Percentiles rank a stretch among this genome's conserved stretches.
Conservation (phyloP, 1,140 invertebrate species). For the Phymastichus coffea region DNA sequence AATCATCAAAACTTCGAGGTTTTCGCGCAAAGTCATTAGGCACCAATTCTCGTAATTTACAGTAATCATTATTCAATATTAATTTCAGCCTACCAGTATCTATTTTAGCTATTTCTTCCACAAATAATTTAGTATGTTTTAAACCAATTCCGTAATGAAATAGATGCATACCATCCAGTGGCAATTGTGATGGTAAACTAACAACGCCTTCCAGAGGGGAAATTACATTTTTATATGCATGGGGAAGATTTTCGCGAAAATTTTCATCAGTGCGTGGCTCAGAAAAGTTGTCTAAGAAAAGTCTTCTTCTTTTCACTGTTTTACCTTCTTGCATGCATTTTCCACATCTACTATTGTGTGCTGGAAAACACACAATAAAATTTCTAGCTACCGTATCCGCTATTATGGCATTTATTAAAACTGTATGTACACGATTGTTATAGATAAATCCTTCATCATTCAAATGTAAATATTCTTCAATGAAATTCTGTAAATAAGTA, state of each 20-base stretch:
- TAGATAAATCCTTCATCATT: too few species aligned
- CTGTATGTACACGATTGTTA: too few species aligned
- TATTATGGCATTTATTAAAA: too few species aligned
- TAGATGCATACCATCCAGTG: background rate
- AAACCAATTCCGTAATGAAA: background rate
- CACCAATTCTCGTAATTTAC: constrained; percentile 6
- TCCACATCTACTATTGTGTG: too few species aligned
- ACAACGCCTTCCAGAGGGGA: background rate
- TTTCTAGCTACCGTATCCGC: too few species aligned
- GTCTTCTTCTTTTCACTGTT: background rate
- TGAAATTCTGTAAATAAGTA: too few species aligned
- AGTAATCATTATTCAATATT: too few species aligned
- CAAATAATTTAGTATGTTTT: background rate
- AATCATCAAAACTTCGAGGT: constrained; percentile 44
- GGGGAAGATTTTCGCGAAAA: background rate
- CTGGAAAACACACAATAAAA: too few species aligned
- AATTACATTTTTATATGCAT: background rate
- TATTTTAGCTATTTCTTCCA: background rate
- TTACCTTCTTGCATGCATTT: background rate
- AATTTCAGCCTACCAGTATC: background rate
- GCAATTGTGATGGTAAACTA: too few species aligned
- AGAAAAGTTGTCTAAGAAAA: too few species aligned
- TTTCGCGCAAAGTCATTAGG: constrained; percentile 50
- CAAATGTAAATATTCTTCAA: too few species aligned
- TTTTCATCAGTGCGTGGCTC: background rate